Base-by-base conservation (phyloP, 2,797 vertebrate genomes). In the Sebastes taczanowskii region DNA sequence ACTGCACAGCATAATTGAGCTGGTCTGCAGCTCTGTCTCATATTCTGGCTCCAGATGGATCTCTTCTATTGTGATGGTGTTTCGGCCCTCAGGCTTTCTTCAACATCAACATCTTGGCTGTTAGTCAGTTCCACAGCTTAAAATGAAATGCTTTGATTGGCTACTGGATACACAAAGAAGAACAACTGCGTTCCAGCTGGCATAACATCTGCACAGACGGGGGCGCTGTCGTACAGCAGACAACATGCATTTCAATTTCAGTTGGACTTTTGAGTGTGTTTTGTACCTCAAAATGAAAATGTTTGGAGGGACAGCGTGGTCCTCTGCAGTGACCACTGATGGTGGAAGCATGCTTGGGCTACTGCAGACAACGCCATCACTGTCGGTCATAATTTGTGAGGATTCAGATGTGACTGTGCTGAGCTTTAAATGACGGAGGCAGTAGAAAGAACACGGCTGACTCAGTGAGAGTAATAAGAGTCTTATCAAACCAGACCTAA, bases 401-500 rank as follows among this genome's bases (percentile, higher is more conserved):
- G 55, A 60, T 61, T 60, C 22, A n/a, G 42, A 61, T 16, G 65
- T 59, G 34, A 2, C 53, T 38, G 23, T 61, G 22, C 59, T 25
- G 66, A 42, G 49, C n/a, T 35, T 42, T 42, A 66, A 67, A 59
- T 72, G 25, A 71, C 62, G 0, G 30, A 77, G 35, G 59, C 34
- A 35, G 59, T 3, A 56, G 7, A 55, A 29, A 38, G 30, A 62
- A 70, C 38, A 62, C 16, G 60, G 68, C 6, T 23, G 61, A 71
- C 42, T 62, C 38, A 70, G 71, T 63, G 59, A 56, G 42, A 23
- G 32, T 7, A 77, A 72, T 55, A 35, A 18, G 32, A 66, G 63
- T 14, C 23, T 75, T 52, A 46, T 75, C 72, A 64, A 71, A 75
- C 65, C 42, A 49, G 42, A 59, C 32, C 42, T 52, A 22, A 71